Percentiles rank a stretch among this genome's conserved stretches.
Evolutionary conservation across 2,113 vertebrate species (phyloP).

Genomic region (mouse (Mus musculus)): GRCm39 chr8:111421001-111421500

Average conservation of each 20-base stretch:
- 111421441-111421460: neutral
- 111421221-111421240: neutral
- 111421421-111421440: neutral
- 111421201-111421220: neutral
- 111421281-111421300: neutral
- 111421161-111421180: neutral
- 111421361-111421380: accelerated
- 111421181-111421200: neutral
- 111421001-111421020: neutral
- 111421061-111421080: neutral
- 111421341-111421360: neutral
- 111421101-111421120: neutral
- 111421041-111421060: neutral
- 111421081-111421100: neutral
- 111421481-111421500: neutral
- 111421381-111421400: no score
- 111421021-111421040: no score
- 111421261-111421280: neutral
- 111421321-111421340: accelerated
- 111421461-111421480: neutral
- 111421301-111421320: neutral
- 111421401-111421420: neutral
- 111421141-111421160: neutral
- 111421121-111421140: neutral
- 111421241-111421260: neutral